Conservation (phyloP, 92 coral and sea anemone species). For the Phenganax marumi region DNA sequence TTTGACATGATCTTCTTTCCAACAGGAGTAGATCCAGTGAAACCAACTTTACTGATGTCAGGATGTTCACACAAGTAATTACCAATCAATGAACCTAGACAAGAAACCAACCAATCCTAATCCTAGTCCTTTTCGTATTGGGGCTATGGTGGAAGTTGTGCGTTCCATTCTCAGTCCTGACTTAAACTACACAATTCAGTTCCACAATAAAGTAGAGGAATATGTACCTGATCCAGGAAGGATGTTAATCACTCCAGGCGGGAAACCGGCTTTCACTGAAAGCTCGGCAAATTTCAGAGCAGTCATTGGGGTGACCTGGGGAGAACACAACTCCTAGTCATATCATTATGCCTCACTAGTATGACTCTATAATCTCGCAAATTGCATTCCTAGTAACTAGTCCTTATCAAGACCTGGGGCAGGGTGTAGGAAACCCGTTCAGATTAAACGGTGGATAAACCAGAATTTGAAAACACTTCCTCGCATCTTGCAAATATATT, state of each 20-base stretch:
- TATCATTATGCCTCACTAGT: too few species aligned
- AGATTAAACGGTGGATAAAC: too few species aligned
- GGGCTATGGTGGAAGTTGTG: background rate
- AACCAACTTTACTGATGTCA: constrained; percentile 90
- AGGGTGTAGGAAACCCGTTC: too few species aligned
- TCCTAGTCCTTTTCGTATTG: background rate
- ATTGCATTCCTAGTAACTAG: too few species aligned
- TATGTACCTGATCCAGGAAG: constrained; percentile 99
- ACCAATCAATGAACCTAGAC: constrained; percentile 85
- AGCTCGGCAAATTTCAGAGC: constrained; percentile 98
- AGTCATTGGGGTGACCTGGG: constrained; percentile 89
- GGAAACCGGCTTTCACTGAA: constrained; percentile 92
- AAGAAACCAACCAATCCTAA: background rate
- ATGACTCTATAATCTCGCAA: too few species aligned
- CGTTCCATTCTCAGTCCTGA: too few species aligned
- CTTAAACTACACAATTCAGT: too few species aligned
- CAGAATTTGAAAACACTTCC: too few species aligned
- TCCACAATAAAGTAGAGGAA: background rate
- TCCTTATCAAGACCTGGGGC: too few species aligned
- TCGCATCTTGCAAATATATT: too few species aligned
- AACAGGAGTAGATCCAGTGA: constrained; percentile 95
- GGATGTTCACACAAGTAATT: constrained; percentile 87
- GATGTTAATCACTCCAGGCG: constrained; percentile 94
- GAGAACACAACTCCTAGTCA: background rate
- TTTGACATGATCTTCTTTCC: constrained; percentile 95